A percentile compares a stretch with the other conserved stretches of the same genome.
These are phyloP conservation scores for Alca torda DNA, from an alignment of 2,797 vertebrate genomes.

Conservation along the genomic window DNA sequence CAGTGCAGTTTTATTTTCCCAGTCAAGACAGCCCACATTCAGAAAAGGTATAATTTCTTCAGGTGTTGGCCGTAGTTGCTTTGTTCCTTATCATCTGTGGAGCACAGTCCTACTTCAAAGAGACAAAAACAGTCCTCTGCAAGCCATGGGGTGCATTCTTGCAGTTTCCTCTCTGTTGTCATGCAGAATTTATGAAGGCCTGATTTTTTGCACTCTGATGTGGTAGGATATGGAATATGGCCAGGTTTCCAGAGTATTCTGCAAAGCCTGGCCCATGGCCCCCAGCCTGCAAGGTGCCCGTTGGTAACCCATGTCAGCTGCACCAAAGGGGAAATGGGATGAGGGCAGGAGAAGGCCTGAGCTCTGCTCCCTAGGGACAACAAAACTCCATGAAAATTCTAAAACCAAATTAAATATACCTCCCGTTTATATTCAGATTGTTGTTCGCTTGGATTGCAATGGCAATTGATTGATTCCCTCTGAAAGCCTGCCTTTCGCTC, in stretches of 20 bases:
- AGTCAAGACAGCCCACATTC: not conserved
- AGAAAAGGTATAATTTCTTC: not conserved
- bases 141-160: not conserved
- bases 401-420: not conserved
- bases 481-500: not conserved
- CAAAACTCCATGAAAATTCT: not conserved
- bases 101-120: not conserved
- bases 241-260: not conserved
- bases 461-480: not conserved
- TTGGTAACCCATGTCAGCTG: not conserved
- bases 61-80: not conserved
- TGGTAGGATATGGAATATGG: not conserved
- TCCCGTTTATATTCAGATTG: not conserved
- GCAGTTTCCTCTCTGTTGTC: not conserved
- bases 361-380: not conserved
- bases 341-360: not conserved
- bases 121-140: not conserved
- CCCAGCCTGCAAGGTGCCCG: not conserved
- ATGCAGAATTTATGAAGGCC: not conserved
- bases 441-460: not conserved
- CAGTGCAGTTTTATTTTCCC: not conserved
- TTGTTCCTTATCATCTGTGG: not conserved
- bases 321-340: not conserved
- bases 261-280: not conserved
- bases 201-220: not conserved